Evolutionary conservation across 2,888 invertebrate genomes (phyloP).

Genomic region (Abrostola tripartita): DNA sequence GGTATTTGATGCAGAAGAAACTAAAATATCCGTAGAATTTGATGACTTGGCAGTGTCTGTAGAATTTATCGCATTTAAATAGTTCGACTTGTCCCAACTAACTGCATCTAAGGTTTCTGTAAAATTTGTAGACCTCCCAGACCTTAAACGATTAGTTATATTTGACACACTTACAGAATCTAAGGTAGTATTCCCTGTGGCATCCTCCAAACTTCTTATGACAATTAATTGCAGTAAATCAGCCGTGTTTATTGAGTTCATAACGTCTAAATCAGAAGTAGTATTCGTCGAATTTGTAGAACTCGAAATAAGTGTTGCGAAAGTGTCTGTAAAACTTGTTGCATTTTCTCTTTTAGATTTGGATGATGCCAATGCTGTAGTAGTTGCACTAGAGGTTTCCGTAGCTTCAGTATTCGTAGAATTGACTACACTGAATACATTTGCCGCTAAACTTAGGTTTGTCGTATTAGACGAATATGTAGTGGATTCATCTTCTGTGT

Average conservation of each 20-base stretch:
- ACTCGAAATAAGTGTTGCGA: constrained; percentile 23
- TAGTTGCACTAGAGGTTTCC: constrained; percentile 25
- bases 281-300: constrained; percentile 38
- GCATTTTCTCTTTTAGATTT: constrained; percentile 21
- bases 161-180: constrained; percentile 28
- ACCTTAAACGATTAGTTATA: background rate
- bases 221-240: constrained; percentile 14
- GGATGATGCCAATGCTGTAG: constrained; percentile 14
- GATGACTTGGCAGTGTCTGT: constrained; percentile 13
- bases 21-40: constrained; percentile 6
- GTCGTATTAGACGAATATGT: constrained; percentile 32
- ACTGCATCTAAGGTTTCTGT: constrained; percentile 24
- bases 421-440: constrained; percentile 22
- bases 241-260: constrained; percentile 14
- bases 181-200: constrained; percentile 7
- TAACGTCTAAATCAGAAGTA: constrained; percentile 16
- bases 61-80: constrained; percentile 20
- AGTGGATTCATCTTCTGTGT: constrained; percentile 17
- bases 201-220: constrained; percentile 12
- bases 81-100: constrained; percentile 14
- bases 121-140: constrained; percentile 18
- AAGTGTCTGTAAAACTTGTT: constrained; percentile 21
- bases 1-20: constrained; percentile 21
- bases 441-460: constrained; percentile 14
- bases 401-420: constrained; percentile 26